phyloP scores from a whole-genome alignment of 2,113 vertebrate species.

The Lycaon pictus region DNA sequence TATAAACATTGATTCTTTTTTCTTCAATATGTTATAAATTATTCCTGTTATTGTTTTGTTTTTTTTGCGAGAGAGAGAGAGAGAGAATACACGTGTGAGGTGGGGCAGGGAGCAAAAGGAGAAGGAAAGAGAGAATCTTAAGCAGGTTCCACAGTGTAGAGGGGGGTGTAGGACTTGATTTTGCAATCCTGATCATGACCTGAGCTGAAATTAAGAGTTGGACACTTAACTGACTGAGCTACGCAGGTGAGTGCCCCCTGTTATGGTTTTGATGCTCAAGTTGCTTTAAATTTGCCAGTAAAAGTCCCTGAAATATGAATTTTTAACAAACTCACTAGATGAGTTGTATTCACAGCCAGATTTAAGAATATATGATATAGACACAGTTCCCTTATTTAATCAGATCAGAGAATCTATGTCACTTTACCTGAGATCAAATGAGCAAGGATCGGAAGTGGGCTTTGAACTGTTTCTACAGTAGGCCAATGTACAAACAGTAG shows the following conservation, averaged over 20 bases:
- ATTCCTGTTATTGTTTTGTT: background rate
- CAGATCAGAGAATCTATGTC: background rate
- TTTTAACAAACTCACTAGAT: background rate
- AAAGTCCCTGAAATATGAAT: constrained; percentile 7
- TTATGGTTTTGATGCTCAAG: background rate
- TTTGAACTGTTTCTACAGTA: background rate
- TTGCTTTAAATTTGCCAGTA: constrained; percentile 30
- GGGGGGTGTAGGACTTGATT: no score
- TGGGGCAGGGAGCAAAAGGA: no score
- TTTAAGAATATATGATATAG: background rate
- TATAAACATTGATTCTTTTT: background rate
- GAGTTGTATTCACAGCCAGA: background rate
- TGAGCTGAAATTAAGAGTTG: background rate
- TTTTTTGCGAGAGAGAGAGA: no score
- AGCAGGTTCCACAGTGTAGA: no score
- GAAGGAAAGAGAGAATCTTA: no score
- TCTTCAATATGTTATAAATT: background rate
- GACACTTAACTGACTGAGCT: background rate
- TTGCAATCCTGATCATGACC: background rate
- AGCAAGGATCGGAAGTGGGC: background rate
- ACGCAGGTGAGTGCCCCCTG: background rate
- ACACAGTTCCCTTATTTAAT: background rate
- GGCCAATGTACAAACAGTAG: background rate
- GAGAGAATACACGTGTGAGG: no score
- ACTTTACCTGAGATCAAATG: constrained; percentile 30